phyloP scores from a whole-genome alignment of 2,797 vertebrate species.

The Dermochelys coriacea region DNA sequence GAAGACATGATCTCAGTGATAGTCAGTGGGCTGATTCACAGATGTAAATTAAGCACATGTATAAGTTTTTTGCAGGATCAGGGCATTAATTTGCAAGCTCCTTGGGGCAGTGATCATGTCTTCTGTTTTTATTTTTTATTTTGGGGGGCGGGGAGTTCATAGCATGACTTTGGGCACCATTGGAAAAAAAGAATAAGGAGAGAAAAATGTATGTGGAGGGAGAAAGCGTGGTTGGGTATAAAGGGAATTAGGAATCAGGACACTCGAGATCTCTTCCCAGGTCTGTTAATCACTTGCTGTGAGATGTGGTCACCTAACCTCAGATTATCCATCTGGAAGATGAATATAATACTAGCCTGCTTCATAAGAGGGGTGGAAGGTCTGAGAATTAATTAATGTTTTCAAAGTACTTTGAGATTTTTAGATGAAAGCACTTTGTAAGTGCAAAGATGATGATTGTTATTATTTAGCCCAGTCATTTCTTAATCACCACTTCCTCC shows the following conservation, averaged over 20 bases:
- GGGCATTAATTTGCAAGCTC: background rate
- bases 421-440: slow-evolving; percentile 44
- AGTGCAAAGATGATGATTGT: slow-evolving; percentile 40
- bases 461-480: slow-evolving; percentile 18
- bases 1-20: too few species aligned
- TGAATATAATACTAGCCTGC: background rate
- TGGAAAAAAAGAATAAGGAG: background rate
- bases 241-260: background rate
- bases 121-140: background rate
- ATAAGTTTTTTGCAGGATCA: background rate
- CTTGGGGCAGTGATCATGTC: background rate
- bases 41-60: accelerated
- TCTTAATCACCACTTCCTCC: too few species aligned
- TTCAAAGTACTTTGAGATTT: background rate
- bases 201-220: background rate
- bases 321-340: background rate
- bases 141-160: background rate
- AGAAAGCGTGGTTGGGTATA: background rate
- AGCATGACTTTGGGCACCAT: accelerated
- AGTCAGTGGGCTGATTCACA: background rate
- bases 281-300: slow-evolving; percentile 3
- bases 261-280: background rate
- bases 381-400: background rate
- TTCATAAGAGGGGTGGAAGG: too few species aligned
- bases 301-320: background rate